Evolutionary conservation across 2,888 invertebrate genomes (phyloP).

Genomic region (Drosophila lutescens): DNA sequence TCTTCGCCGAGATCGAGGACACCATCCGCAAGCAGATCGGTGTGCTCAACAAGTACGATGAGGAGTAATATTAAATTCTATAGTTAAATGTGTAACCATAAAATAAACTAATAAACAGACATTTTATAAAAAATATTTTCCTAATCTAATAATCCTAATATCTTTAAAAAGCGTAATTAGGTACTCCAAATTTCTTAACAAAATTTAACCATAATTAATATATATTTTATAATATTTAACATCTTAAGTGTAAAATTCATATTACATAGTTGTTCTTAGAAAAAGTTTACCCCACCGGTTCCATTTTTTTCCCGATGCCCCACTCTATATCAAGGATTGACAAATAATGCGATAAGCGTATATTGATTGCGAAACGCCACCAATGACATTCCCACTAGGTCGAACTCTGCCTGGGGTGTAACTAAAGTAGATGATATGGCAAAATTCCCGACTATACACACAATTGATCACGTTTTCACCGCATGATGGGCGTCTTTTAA

Average conservation of each 20-base stretch:
- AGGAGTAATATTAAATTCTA: conserved; percentile 39
- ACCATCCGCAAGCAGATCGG: conserved; percentile 88
- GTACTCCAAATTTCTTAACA: too few relatives aligned
- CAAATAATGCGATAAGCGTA: conserved; percentile 18
- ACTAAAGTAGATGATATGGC: conserved; percentile 22
- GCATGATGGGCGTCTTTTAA: conserved; percentile 25
- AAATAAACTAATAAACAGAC: conserved; percentile 20
- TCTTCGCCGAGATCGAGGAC: conserved; percentile 90
- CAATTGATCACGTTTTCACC: conserved; percentile 33
- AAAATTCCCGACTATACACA: background rate
- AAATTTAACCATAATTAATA: too few relatives aligned
- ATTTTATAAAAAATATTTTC: background rate
- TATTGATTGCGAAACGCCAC: conserved; percentile 21
- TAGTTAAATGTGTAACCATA: conserved; percentile 4
- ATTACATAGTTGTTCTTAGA: background rate
- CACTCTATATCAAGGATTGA: conserved; percentile 15
- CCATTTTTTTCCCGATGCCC: background rate
- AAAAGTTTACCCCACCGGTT: background rate
- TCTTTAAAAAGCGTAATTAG: too few relatives aligned
- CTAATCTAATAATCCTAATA: too few relatives aligned
- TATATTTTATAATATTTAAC: too few relatives aligned
- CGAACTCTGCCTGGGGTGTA: conserved; percentile 19
- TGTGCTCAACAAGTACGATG: conserved; percentile 66
- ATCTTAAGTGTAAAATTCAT: too few relatives aligned
- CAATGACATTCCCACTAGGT: conserved; percentile 40